Percentiles rank a stretch among this genome's conserved stretches.
phyloP scores from a whole-genome alignment of 1,140 invertebrate species.

The Achroia grisella region DNA sequence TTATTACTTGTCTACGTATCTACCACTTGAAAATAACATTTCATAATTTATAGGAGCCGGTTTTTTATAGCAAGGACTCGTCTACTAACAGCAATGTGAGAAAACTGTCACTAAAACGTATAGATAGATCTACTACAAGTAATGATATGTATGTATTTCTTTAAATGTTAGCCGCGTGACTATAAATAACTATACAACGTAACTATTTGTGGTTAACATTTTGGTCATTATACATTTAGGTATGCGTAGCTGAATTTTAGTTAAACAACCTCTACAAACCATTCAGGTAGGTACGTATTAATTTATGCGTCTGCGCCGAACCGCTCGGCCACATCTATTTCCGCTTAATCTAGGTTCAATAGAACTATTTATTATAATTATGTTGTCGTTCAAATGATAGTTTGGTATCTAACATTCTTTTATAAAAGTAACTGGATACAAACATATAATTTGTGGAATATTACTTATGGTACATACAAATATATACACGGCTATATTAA shows the following conservation, averaged over 20 bases:
- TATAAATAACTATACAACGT: too few relatives aligned
- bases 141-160: constrained; percentile 6
- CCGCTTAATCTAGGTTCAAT: constrained; percentile 43
- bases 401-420: not conserved
- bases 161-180: too few relatives aligned
- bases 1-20: too few relatives aligned
- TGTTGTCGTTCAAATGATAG: constrained; percentile 11
- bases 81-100: too few relatives aligned
- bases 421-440: too few relatives aligned
- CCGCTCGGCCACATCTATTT: constrained; percentile 15
- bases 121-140: not conserved
- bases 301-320: constrained; percentile 28
- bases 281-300: constrained; percentile 3
- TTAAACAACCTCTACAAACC: constrained; percentile 2
- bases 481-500: too few relatives aligned
- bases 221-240: not conserved
- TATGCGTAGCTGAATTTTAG: constrained; percentile 3
- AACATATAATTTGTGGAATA: too few relatives aligned
- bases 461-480: too few relatives aligned
- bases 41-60: too few relatives aligned
- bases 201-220: constrained; percentile 3
- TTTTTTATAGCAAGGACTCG: too few relatives aligned
- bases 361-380: constrained; percentile 48
- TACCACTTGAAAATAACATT: too few relatives aligned
- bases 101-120: too few relatives aligned